Evolutionary conservation across 1,140 invertebrate species (phyloP), one percentile per base, ranked within the genome.

Genomic region (Hestina assimilis): DNA sequence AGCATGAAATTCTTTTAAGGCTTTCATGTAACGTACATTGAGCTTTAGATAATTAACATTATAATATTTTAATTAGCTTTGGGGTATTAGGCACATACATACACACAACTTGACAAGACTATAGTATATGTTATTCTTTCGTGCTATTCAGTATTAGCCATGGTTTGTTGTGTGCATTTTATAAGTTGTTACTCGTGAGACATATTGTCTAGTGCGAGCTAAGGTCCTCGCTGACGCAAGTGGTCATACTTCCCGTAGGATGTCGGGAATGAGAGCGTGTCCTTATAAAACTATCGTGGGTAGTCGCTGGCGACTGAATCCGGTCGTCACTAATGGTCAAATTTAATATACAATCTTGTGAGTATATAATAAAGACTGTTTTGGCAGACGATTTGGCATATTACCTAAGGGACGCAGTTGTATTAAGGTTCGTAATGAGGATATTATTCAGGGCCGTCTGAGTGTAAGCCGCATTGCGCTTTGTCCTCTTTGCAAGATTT

Each of bases 201-300:
- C 72, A 63, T 67, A 51, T 69, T 66, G 78, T 84, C 80, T 84
- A 59, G 70, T 66, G 59, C 59, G 58, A 69, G 73, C 70, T 83
- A 79, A 83, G 82, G 82, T 79, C 78, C 71, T 72, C 62, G 66
- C 66, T 86, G 83, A 86, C 81, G 79, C 73, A 84, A 87, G 78
- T 77, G 75, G 66, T 65, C 72, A 59, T 61, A 63, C 75, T 79
- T 86, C 78, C 83, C 77, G 76, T 84, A 84, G 84, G 84, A 87
- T 86, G 84, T 86, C 71, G 79, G 68, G 79, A 87, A 86, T 87
- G 79, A 83, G 84, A 81, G 67, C 84, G 78, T 86, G 84, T 86
- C 81, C 82, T 84, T 75, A 83, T 85, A 79, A 82, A 72, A 73
- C 72, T 69, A 58, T 75, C 81, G 84, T 87, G 83, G 82, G 82